Conservation (phyloP, 2,888 invertebrate species). For the Drosophila prostipennis region DNA sequence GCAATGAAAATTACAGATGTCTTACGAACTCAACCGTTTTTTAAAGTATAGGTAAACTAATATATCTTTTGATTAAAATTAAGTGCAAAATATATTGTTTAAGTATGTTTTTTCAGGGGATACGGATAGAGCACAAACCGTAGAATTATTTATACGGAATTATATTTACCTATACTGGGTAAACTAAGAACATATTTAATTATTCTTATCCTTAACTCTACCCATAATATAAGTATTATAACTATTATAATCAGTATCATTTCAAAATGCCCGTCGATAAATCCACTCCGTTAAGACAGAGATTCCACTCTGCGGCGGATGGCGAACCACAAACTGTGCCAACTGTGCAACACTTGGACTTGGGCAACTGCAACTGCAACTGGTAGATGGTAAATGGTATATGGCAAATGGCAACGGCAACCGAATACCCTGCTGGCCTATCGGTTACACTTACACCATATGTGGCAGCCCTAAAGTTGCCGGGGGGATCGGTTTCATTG, state of each 20-base stretch:
- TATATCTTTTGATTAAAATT: neutral
- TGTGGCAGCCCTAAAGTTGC: constrained; percentile 62
- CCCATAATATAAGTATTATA: no score
- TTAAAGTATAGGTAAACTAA: neutral
- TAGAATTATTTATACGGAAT: no score
- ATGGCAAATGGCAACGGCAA: constrained; percentile 20
- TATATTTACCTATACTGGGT: no score
- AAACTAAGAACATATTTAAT: no score
- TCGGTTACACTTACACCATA: constrained; percentile 34
- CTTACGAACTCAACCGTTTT: neutral
- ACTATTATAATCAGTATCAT: no score
- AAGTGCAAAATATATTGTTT: no score
- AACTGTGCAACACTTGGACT: constrained; percentile 40
- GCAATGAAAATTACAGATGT: constrained; percentile 4
- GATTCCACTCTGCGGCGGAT: constrained; percentile 19
- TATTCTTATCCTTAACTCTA: no score
- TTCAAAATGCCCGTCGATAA: neutral
- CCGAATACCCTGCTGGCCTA: constrained; percentile 42
- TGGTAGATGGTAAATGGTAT: neutral
- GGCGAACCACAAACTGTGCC: constrained; percentile 44
- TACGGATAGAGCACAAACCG: no score
- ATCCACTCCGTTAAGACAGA: constrained; percentile 10
- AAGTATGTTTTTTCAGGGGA: no score
- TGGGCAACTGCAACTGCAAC: constrained; percentile 22
- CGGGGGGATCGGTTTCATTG: constrained; percentile 65